Conservation (phyloP, 2,888 invertebrate genomes). For the Beris morrisii region DNA sequence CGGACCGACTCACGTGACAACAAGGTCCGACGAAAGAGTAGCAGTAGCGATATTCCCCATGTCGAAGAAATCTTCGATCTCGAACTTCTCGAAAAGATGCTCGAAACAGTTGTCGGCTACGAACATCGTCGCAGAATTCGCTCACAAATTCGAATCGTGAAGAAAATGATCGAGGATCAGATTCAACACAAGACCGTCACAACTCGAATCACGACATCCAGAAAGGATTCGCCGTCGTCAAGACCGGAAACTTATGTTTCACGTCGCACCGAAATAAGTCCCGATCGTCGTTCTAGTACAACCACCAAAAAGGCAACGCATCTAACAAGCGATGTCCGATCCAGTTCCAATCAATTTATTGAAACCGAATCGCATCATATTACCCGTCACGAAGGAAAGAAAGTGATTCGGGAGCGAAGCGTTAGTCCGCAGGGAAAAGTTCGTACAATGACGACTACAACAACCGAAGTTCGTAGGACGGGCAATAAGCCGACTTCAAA, state of each 20-base stretch:
- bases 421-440: slow-evolving; percentile 51
- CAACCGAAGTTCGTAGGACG: slow-evolving; percentile 37
- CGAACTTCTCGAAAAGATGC: slow-evolving; percentile 69
- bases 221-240: slow-evolving; percentile 14
- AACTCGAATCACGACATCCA: slow-evolving; percentile 16
- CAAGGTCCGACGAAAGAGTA: slow-evolving; percentile 57
- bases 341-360: slow-evolving; percentile 33
- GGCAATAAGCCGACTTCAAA: slow-evolving; percentile 45
- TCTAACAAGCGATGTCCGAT: slow-evolving; percentile 4
- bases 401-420: slow-evolving; percentile 44
- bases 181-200: slow-evolving; percentile 37
- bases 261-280: slow-evolving; percentile 5
- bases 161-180: slow-evolving; percentile 60
- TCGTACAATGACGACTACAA: slow-evolving; percentile 45
- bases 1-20: slow-evolving; percentile 61
- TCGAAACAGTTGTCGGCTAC: slow-evolving; percentile 75
- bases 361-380: slow-evolving; percentile 39
- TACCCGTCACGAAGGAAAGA: slow-evolving; percentile 35
- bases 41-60: slow-evolving; percentile 58
- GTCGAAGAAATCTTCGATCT: slow-evolving; percentile 76
- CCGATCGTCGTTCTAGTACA: neutral
- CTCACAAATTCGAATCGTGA: slow-evolving; percentile 73
- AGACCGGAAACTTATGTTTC: slow-evolving; percentile 7
- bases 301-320: neutral
- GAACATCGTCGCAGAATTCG: slow-evolving; percentile 76